These are phyloP conservation scores for Plectrocnemia conspersa DNA, from an alignment of 1,140 invertebrate genomes.

Conservation along the genomic window DNA sequence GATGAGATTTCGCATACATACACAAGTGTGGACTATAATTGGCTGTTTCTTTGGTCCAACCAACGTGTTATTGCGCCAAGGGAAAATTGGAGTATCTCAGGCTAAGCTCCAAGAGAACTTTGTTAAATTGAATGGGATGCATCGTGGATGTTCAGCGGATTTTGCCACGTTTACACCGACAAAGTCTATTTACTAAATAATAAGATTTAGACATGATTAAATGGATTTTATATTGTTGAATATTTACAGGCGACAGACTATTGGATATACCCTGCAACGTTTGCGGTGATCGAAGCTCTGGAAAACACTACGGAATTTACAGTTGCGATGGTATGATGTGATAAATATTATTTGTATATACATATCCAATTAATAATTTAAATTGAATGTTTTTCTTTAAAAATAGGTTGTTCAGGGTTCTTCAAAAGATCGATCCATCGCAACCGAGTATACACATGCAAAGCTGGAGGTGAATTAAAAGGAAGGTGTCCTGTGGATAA, in stretches of 20 bases:
- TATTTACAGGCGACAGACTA: constrained; percentile 78
- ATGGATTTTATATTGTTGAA: neutral
- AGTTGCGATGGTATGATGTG: constrained; percentile 85
- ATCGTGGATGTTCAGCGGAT: constrained; percentile 13
- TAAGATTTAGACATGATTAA: neutral
- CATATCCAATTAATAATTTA: neutral
- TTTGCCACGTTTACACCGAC: too few species aligned
- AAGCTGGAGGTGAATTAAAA: constrained; percentile 87
- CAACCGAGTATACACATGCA: constrained; percentile 93
- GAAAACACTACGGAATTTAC: constrained; percentile 96
- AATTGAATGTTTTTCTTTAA: neutral
- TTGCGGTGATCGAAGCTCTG: constrained; percentile 92
- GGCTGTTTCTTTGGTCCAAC: constrained; percentile 4
- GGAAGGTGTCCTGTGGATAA: constrained; percentile 94
- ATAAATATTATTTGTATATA: constrained; percentile 5
- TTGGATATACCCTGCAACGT: constrained; percentile 95
- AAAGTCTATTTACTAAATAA: neutral
- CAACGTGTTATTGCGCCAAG: constrained; percentile 12
- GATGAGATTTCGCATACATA: too few species aligned
- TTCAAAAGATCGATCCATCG: constrained; percentile 96
- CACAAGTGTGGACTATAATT: neutral
- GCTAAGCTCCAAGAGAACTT: constrained; percentile 5
- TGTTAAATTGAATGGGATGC: constrained; percentile 23
- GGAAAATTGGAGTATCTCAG: constrained; percentile 12
- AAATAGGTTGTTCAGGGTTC: constrained; percentile 88